Base-by-base conservation (phyloP, 2,888 invertebrate species). In the Drosophila limbata region DNA sequence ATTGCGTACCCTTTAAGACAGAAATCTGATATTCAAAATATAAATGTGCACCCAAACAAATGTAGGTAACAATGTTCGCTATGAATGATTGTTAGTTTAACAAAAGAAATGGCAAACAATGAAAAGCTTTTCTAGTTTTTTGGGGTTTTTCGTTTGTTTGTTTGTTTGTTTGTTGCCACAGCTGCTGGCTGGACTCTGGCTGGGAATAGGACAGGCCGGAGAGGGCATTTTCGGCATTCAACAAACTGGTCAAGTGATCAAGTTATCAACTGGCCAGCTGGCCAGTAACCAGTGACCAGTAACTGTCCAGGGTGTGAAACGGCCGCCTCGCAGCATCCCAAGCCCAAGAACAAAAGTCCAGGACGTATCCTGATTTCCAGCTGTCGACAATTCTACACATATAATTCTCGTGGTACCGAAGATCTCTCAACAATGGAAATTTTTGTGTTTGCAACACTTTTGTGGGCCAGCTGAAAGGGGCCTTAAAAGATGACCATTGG, bases 71-170 rank as follows among this genome's bases (percentile, higher is more conserved):
- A 39, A 19, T 44, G 44, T 25, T 31, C 28, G 40, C 48, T 35
- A 4, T 45, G 52, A 52, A 47, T 15, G 19, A 13, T 19, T 35
- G 13, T 50, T 21, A 50, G 50, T 33, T 35, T 25, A 81, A 83
- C 84, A 86, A 86, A 52, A 64, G 74, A 45, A 69, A 13, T 35
- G 47, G 45, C 31, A 21, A 69, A 81, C 79, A 84, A 82, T 57
- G 47, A 79, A 77, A 69, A 77, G 81, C 81, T 81, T 81, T 84
- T 81, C 83, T 84, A 84, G 83, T 80, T 69, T 40, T 13, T 5
- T 8, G 28, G 28, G 28, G 6, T 28, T 35, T 21, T 5, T 11
- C 35, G 2, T 69, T 60, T 28, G 1, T 19, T 11, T 37, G 25
- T 25, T 25, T 25, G 25, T 25, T 37, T 15, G n/a, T 39, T 39